Conservation (phyloP, 1,140 invertebrate species). For the Saccostrea cuccullata region DNA sequence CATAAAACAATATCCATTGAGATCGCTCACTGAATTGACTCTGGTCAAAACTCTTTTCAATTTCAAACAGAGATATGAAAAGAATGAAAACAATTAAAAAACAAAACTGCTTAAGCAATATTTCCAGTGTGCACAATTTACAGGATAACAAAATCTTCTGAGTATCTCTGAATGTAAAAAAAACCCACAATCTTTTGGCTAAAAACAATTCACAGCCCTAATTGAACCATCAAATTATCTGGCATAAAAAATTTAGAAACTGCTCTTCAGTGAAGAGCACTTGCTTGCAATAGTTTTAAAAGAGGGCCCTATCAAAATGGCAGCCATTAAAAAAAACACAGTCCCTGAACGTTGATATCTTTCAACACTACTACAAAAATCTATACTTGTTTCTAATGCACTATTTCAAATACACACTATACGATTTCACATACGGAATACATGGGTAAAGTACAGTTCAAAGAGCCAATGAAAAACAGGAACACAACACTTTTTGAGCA, state of each 20-base stretch:
- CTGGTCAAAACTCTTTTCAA: too few species aligned
- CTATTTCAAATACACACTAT: neutral
- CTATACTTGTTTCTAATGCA: neutral
- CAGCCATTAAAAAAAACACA: neutral
- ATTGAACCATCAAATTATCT: too few species aligned
- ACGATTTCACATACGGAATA: neutral
- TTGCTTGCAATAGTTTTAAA: neutral
- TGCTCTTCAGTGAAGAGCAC: neutral
- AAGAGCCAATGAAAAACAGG: neutral
- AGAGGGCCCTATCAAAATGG: neutral
- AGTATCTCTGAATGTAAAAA: too few species aligned
- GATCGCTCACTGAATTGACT: too few species aligned
- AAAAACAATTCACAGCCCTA: too few species aligned
- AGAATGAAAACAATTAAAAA: too few species aligned
- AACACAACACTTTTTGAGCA: constrained; percentile 10
- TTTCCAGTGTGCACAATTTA: too few species aligned
- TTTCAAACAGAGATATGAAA: too few species aligned
- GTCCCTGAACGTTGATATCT: neutral
- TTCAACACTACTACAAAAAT: neutral
- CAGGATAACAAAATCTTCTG: too few species aligned
- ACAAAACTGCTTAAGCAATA: too few species aligned
- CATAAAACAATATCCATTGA: too few species aligned
- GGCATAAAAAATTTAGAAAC: neutral
- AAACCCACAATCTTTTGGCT: too few species aligned
- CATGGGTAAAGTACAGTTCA: neutral